Conservation (phyloP, 2,888 invertebrate species). For the Brachyopa scutellaris region DNA sequence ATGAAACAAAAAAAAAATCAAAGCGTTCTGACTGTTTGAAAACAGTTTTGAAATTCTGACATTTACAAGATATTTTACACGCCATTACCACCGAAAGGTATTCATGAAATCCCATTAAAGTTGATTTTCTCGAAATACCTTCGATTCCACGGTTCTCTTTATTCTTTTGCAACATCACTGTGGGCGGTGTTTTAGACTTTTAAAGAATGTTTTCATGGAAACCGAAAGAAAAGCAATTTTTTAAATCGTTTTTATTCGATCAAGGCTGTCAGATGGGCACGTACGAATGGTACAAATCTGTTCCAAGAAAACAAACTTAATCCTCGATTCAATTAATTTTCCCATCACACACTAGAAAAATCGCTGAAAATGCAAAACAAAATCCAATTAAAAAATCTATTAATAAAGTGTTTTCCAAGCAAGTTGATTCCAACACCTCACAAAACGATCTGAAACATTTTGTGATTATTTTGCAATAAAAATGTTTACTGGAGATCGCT, state of each 20-base stretch:
- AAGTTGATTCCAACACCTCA: slow-evolving; percentile 40
- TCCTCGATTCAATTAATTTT: not conserved
- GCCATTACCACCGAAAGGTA: slow-evolving; percentile 48
- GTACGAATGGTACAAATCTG: slow-evolving; percentile 15
- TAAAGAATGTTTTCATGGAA: slow-evolving; percentile 1
- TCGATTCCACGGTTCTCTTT: slow-evolving; percentile 25
- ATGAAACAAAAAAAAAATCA: slow-evolving; percentile 1
- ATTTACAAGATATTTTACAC: slow-evolving; percentile 65
- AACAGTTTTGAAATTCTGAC: slow-evolving; percentile 53
- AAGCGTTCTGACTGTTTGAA: not conserved
- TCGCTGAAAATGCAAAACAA: slow-evolving; percentile 17
- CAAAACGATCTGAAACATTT: slow-evolving; percentile 26
- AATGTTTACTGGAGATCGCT: slow-evolving; percentile 7
- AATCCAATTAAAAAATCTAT: slow-evolving; percentile 51
- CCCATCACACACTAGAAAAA: too few relatives aligned
- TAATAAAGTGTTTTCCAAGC: slow-evolving; percentile 47
- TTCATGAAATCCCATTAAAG: slow-evolving; percentile 30
- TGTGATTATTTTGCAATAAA: slow-evolving; percentile 44
- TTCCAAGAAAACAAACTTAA: slow-evolving; percentile 24
- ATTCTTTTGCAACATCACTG: not conserved
- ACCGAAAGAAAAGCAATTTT: slow-evolving; percentile 4
- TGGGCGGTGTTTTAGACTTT: slow-evolving; percentile 38
- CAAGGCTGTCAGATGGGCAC: slow-evolving; percentile 30
- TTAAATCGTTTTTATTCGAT: slow-evolving; percentile 45
- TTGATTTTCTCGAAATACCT: slow-evolving; percentile 50